Percentiles rank a stretch among this genome's conserved stretches.
Conservation (phyloP, 2,797 vertebrate species). For the Pogoniulus pusillus region DNA sequence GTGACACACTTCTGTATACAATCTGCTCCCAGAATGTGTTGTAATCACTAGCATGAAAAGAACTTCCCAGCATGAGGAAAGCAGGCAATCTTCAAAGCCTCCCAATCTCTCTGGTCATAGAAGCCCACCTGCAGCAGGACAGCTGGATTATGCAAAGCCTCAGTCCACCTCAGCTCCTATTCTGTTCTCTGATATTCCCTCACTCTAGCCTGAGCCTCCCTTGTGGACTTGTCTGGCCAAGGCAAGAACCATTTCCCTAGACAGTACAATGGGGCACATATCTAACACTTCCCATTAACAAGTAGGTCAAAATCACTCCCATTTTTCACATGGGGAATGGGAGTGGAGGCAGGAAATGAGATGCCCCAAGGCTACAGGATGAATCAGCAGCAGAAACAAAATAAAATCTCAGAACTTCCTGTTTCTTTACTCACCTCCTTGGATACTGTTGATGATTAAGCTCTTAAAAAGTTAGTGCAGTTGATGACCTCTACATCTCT, state of each 20-base stretch:
- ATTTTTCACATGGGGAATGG: neutral
- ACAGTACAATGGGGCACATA: neutral
- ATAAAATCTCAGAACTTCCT: conserved; percentile 59
- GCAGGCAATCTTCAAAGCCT: neutral
- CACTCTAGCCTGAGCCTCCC: neutral
- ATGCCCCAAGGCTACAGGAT: conserved; percentile 38
- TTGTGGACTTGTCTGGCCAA: neutral
- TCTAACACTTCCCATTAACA: neutral
- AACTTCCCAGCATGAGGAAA: neutral
- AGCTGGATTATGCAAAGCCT: neutral
- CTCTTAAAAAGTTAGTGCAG: conserved; percentile 38
- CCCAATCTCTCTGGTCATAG: neutral
- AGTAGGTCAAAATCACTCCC: conserved; percentile 42
- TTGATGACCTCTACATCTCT: conserved; percentile 45
- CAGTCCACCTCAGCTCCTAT: neutral
- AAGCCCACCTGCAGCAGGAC: neutral
- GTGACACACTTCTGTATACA: neutral
- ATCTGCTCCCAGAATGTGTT: neutral
- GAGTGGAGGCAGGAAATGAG: conserved; percentile 59
- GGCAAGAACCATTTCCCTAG: neutral
- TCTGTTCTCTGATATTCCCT: neutral
- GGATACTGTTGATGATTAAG: conserved; percentile 59
- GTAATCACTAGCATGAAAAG: neutral
- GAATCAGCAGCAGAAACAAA: conserved; percentile 58
- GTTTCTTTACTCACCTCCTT: conserved; percentile 56